Percentiles rank a stretch among this genome's conserved stretches.
These are phyloP conservation scores for Neotoma lepida DNA, from an alignment of 2,113 vertebrate genomes.

Conservation along the genomic window DNA sequence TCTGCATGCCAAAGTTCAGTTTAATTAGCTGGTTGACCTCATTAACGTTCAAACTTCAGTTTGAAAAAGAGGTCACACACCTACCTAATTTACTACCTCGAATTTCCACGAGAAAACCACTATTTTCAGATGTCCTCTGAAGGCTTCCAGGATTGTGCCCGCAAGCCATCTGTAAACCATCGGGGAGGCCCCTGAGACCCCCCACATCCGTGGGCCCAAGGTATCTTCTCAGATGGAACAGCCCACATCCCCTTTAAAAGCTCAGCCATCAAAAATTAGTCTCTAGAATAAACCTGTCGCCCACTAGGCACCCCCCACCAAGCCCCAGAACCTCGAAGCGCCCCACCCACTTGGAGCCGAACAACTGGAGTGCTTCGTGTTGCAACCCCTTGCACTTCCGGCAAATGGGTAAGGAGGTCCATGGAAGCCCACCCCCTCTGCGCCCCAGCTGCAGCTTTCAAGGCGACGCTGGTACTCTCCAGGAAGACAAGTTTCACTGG, in stretches of 20 bases:
- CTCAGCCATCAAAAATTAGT: background rate
- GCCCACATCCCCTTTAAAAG: background rate
- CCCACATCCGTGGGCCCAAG: no score
- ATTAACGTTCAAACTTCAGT: conserved; percentile 19
- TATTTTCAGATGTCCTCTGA: conserved; percentile 48
- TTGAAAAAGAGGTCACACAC: conserved; percentile 42
- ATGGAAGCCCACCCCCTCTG: background rate
- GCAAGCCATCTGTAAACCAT: background rate
- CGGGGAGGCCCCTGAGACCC: background rate
- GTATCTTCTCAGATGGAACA: background rate
- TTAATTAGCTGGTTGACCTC: conserved; percentile 64
- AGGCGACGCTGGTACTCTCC: no score
- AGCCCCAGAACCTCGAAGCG: background rate
- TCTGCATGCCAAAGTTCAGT: background rate
- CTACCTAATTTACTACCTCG: conserved; percentile 31
- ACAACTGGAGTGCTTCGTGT: background rate
- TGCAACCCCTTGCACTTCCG: background rate
- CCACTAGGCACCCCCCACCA: background rate
- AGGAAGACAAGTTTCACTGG: background rate
- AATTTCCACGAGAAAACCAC: background rate
- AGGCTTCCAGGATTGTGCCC: background rate
- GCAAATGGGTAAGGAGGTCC: background rate
- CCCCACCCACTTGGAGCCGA: background rate
- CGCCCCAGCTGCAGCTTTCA: background rate
- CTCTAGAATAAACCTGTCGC: background rate